Evolutionary conservation across 2,113 vertebrate species (phyloP), one percentile per base, ranked within the genome.

Genomic region (Coregonus clupeaformis): DNA sequence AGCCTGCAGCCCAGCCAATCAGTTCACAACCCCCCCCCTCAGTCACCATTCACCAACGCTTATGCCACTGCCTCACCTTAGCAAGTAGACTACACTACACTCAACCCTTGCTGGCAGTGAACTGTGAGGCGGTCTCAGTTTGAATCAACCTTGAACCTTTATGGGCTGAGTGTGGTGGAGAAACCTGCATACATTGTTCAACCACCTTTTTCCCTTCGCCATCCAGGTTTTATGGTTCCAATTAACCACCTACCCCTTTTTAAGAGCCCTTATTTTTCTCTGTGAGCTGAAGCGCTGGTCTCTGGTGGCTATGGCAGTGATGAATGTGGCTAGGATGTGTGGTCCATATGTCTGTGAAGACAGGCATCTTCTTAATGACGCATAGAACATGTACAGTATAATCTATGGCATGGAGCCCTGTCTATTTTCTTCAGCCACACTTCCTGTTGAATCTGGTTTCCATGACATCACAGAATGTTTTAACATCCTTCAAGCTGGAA

Each of bases 231-330:
- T 20, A 32, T 84, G 3, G 49, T 18, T 52, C 80, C 74, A 85
- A 86, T 86, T 86, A 88, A 70, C 69, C 11, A 49, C 25, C 57
- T 16, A 60, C 47, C 79, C 49, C 77, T 60, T 87, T 84, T 87
- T 86, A 87, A 86, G 80, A 87, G 80, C 49, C 27, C 0, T 55
- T 77, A 16, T 9, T 60, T 72, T 72, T 12, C 36, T 42, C 36
- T 52, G 49, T 16, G 16, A 18, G 12, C 16, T 52, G 14, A 52
- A 52, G 13, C 14, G 13, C 16, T 52, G 47, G 47, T 42, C 7
- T 2, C 36, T 2, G 9, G 16, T 52, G 3, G 16, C 49, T 52
- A 16, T 52, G 49, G 13, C 49, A 5, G 16, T 52, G 49, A 52
- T 16, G 49, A 52, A 52, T 52, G 49, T 52, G 49, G 49, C 49